Percentiles rank a stretch among this genome's conserved stretches.
These are phyloP conservation scores for Microtus richardsoni DNA, from an alignment of 2,113 vertebrate genomes.

Conservation along the genomic window DNA sequence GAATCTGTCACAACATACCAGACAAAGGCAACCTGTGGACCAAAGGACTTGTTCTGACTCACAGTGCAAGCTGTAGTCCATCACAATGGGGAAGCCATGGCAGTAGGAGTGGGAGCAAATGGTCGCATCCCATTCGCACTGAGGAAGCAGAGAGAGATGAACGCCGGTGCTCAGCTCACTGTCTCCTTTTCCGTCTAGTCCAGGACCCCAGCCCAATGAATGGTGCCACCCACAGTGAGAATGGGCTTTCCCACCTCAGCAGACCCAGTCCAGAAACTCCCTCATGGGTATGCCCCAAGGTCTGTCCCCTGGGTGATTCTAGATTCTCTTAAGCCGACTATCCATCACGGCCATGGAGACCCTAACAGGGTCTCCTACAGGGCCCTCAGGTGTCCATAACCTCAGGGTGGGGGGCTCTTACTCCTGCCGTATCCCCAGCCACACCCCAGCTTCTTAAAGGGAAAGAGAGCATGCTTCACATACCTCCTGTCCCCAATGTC, in stretches of 20 bases:
- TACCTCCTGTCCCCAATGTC: not conserved
- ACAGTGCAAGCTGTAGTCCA: fast-evolving
- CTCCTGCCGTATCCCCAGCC: not conserved
- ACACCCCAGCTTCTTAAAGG: not conserved
- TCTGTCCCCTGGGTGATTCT: not conserved
- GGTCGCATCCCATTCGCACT: not conserved
- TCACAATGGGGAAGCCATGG: not conserved
- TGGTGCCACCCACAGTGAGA: not conserved
- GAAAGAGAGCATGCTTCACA: not conserved
- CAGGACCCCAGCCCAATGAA: not conserved
- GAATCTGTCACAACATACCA: not conserved
- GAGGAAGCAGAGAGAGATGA: too few relatives aligned
- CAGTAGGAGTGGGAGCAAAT: too few relatives aligned
- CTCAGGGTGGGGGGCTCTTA: not conserved
- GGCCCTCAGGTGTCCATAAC: not conserved
- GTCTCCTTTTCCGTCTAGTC: not conserved
- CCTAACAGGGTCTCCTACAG: not conserved
- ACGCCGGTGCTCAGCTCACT: not conserved
- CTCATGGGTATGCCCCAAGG: not conserved
- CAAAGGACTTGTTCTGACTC: not conserved
- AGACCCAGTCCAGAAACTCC: not conserved
- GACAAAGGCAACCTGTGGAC: not conserved
- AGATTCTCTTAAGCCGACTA: not conserved
- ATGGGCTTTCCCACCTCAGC: not conserved
- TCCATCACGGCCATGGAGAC: not conserved